phyloP scores from a whole-genome alignment of 2,797 vertebrate species.

The Halcyon badia region DNA sequence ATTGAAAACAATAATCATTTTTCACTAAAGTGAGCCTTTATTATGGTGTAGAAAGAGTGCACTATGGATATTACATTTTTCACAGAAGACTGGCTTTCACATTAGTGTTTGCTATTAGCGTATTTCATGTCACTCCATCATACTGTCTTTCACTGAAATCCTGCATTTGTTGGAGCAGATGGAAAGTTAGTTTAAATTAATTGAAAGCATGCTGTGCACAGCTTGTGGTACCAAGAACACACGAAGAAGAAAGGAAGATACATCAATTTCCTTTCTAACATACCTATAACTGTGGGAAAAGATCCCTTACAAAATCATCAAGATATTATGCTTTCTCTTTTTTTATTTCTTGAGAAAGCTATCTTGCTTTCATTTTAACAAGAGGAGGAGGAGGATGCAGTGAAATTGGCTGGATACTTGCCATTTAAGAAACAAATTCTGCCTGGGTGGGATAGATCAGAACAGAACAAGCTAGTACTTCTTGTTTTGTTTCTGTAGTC shows the following conservation, averaged over 20 bases:
- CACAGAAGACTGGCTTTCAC: slow-evolving; percentile 68
- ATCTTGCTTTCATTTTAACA: slow-evolving; percentile 21
- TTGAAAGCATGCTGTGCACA: slow-evolving; percentile 79
- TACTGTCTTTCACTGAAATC: slow-evolving; percentile 70
- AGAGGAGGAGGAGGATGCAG: neutral
- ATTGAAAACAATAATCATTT: slow-evolving; percentile 70
- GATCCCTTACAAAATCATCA: slow-evolving; percentile 21
- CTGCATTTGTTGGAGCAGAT: slow-evolving; percentile 77
- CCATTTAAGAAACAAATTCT: neutral
- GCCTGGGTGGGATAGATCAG: neutral
- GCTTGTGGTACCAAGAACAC: slow-evolving; percentile 67
- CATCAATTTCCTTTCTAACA: slow-evolving; percentile 71
- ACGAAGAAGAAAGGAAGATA: slow-evolving; percentile 51
- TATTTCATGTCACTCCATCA: slow-evolving; percentile 73
- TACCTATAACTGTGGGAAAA: slow-evolving; percentile 49
- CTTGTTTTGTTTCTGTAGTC: neutral
- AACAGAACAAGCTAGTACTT: neutral
- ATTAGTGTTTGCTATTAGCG: slow-evolving; percentile 65
- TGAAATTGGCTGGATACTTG: neutral
- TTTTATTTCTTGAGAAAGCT: neutral
- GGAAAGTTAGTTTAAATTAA: slow-evolving; percentile 83
- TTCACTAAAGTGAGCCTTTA: slow-evolving; percentile 58
- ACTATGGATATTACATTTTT: slow-evolving; percentile 48
- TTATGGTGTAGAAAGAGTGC: neutral
- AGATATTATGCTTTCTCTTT: neutral